A percentile compares a stretch with the other conserved stretches of the same genome.
These are phyloP conservation scores for Charaxes varanes DNA, from an alignment of 1,140 invertebrate genomes.

Conservation along the genomic window DNA sequence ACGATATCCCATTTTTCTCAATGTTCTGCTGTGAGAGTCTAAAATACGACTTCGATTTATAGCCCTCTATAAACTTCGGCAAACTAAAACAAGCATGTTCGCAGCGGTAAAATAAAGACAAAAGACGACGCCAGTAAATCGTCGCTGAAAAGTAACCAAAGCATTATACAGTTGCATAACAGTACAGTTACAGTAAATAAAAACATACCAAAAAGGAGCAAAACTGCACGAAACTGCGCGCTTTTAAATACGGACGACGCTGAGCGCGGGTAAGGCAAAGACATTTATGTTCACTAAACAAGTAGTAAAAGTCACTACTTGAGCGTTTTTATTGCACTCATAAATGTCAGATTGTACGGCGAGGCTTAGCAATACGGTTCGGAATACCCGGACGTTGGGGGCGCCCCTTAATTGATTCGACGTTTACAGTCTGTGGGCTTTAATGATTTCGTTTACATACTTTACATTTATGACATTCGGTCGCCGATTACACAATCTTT, in stretches of 20 bases:
- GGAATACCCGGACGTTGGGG: conserved; percentile 28
- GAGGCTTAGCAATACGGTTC: conserved; percentile 45
- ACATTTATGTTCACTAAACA: conserved; percentile 77
- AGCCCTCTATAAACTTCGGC: conserved; percentile 32
- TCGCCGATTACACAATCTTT: too few relatives aligned
- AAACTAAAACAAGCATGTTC: conserved; percentile 57
- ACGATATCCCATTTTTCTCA: conserved; percentile 18
- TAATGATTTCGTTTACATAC: conserved; percentile 37
- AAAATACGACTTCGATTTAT: conserved; percentile 23
- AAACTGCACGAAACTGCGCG: conserved; percentile 67
- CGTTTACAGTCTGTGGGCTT: conserved; percentile 45
- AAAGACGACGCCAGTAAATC: conserved; percentile 64
- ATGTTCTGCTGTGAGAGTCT: conserved; percentile 12
- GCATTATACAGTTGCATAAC: conserved; percentile 70
- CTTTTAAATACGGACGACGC: conserved; percentile 72
- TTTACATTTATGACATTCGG: too few relatives aligned
- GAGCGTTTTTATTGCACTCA: conserved; percentile 75
- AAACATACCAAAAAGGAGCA: conserved; percentile 62
- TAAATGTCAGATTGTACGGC: conserved; percentile 74
- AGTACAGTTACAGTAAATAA: conserved; percentile 67
- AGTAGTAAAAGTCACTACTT: conserved; percentile 76
- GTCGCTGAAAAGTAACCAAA: conserved; percentile 67
- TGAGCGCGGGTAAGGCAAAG: conserved; percentile 68
- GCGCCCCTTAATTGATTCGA: conserved; percentile 53
- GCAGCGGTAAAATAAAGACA: conserved; percentile 62